These are phyloP conservation scores for Eonycteris spelaea DNA, from an alignment of 2,113 vertebrate genomes.

Conservation along the genomic window DNA sequence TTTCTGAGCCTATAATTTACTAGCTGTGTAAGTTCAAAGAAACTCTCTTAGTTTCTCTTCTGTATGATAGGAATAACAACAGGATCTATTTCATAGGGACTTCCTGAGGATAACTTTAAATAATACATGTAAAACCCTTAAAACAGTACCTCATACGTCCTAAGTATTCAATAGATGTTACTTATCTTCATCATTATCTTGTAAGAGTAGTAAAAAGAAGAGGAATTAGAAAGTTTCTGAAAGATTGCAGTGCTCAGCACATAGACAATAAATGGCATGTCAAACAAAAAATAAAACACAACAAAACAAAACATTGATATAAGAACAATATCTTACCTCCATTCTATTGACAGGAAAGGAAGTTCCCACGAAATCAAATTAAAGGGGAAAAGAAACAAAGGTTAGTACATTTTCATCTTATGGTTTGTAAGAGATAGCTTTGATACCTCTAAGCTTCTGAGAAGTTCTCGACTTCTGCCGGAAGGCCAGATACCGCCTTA, in stretches of 20 bases:
- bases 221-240: conserved; percentile 17
- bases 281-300: background rate
- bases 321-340: conserved; percentile 86
- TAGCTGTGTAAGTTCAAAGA: background rate
- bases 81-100: background rate
- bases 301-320: background rate
- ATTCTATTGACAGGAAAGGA: conserved; percentile 82
- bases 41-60: background rate
- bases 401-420: conserved; percentile 70
- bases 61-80: background rate
- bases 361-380: conserved; percentile 61
- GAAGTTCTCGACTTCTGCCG: background rate
- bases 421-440: background rate
- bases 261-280: background rate
- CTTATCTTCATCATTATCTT: background rate
- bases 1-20: background rate
- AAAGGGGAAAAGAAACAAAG: conserved; percentile 66
- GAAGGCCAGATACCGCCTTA: background rate
- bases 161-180: background rate
- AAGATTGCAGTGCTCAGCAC: background rate
- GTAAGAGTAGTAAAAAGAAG: background rate
- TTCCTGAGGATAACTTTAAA: background rate
- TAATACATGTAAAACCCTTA: background rate
- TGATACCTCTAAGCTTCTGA: background rate
- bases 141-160: background rate